A percentile compares a stretch with the other conserved stretches of the same genome.
phyloP scores from a whole-genome alignment of 2,113 vertebrate genomes.

The Mohoua ochrocephala region DNA sequence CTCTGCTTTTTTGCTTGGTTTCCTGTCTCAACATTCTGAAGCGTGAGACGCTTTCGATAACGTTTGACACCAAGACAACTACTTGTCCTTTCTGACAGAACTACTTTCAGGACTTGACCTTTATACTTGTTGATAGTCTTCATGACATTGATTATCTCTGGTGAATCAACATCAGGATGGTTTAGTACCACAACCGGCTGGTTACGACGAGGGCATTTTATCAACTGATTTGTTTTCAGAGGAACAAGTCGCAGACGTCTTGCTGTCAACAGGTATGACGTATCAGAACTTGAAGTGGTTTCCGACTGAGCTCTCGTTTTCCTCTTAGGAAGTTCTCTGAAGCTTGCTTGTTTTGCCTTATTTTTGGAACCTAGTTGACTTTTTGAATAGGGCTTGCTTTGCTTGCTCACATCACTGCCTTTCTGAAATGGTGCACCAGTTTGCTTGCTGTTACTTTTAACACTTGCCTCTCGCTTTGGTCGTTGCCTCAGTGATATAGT shows the following conservation, averaged over 20 bases:
- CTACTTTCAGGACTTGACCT: slow-evolving; percentile 76
- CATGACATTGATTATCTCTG: slow-evolving; percentile 77
- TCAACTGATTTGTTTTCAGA: slow-evolving; percentile 78
- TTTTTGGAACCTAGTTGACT: slow-evolving; percentile 18
- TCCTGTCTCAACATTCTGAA: slow-evolving; percentile 53
- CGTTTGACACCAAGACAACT: slow-evolving; percentile 66
- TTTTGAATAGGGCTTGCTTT: slow-evolving; percentile 20
- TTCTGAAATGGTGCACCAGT: background rate
- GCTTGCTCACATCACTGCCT: background rate
- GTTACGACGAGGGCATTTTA: slow-evolving; percentile 84
- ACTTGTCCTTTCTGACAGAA: slow-evolving; percentile 73
- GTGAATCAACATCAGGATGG: slow-evolving; percentile 82
- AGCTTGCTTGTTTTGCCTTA: slow-evolving; percentile 48
- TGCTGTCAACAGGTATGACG: slow-evolving; percentile 45
- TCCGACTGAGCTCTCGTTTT: slow-evolving; percentile 35
- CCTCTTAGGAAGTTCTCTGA: slow-evolving; percentile 67
- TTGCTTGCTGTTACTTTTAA: background rate
- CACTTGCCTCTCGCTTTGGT: slow-evolving; percentile 38
- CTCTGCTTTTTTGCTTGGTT: slow-evolving; percentile 72
- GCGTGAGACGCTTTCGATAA: slow-evolving; percentile 65
- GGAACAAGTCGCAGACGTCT: slow-evolving; percentile 79
- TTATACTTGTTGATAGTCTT: slow-evolving; percentile 76
- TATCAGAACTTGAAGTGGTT: slow-evolving; percentile 27
- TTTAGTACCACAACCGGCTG: slow-evolving; percentile 96
- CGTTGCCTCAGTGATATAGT: slow-evolving; percentile 27